A percentile compares a stretch with the other conserved stretches of the same genome.
Conservation (phyloP, 2,113 vertebrate genomes). For the Clarias magur region DNA sequence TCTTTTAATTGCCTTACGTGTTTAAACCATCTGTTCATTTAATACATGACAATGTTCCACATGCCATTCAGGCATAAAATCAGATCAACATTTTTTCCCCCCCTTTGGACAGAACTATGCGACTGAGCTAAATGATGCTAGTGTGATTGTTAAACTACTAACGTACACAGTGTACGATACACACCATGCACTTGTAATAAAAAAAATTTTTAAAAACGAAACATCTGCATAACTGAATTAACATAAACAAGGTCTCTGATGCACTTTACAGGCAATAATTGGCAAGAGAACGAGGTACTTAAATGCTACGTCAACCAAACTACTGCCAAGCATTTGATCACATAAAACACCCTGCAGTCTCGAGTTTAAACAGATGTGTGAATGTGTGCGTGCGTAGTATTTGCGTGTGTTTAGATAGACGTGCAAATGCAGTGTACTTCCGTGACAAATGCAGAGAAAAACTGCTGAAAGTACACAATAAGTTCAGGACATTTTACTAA, state of each 20-base stretch:
- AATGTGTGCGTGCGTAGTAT: background rate
- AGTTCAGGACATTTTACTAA: background rate
- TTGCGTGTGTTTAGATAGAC: background rate
- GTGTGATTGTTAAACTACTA: background rate
- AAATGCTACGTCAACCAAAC: conserved; percentile 24
- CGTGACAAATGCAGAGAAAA: background rate
- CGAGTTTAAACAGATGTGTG: background rate
- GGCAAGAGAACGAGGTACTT: conserved; percentile 17
- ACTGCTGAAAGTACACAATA: background rate
- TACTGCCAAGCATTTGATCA: background rate
- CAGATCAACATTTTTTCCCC: background rate
- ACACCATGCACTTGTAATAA: background rate
- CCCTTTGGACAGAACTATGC: background rate
- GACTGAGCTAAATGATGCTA: background rate
- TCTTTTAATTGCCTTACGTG: background rate
- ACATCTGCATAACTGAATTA: conserved; percentile 36
- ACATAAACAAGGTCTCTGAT: conserved; percentile 18
- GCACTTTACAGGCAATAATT: conserved; percentile 29
- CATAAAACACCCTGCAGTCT: background rate
- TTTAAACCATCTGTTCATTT: background rate
- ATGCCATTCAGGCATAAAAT: background rate
- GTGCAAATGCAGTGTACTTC: no score
- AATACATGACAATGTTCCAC: background rate
- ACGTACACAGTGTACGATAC: background rate
- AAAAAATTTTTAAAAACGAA: background rate